Conservation (phyloP, 2,888 invertebrate species). For the Tyria jacobaeae region DNA sequence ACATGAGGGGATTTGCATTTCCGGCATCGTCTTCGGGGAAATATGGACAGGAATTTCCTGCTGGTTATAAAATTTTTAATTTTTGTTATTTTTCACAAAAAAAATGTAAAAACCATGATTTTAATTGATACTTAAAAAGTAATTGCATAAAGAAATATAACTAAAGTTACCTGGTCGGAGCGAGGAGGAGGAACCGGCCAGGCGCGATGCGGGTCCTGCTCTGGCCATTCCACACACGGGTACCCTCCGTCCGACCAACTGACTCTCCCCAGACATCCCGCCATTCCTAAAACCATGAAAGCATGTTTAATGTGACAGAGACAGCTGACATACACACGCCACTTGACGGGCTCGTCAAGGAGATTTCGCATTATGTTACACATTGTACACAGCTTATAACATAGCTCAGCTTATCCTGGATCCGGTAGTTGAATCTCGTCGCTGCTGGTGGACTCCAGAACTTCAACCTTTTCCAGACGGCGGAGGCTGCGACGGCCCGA, state of each 20-base stretch:
- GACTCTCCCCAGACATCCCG: conserved; percentile 40
- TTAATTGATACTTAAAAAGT: not conserved
- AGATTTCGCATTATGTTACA: conserved; percentile 9
- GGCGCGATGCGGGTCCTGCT: conserved; percentile 69
- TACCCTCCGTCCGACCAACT: conserved; percentile 45
- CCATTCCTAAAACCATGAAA: conserved; percentile 45
- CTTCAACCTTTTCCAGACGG: conserved; percentile 36
- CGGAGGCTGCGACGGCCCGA: conserved; percentile 55
- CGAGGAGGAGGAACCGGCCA: conserved; percentile 74
- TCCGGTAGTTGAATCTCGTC: conserved; percentile 2
- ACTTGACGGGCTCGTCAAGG: conserved; percentile 13
- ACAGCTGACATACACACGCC: conserved; percentile 1
- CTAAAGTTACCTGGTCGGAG: conserved; percentile 54
- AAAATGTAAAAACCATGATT: not conserved
- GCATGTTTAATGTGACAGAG: conserved; percentile 1
- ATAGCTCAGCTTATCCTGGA: conserved; percentile 13
- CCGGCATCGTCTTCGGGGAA: conserved; percentile 74
- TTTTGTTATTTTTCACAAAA: not conserved
- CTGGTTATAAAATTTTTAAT: conserved; percentile 15
- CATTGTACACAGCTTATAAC: not conserved
- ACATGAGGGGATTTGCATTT: conserved; percentile 57
- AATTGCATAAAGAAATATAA: not conserved
- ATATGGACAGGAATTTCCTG: conserved; percentile 70
- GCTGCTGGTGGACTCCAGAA: conserved; percentile 7
- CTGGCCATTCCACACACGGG: conserved; percentile 61